Conservation (phyloP, 2,113 vertebrate species). For the Xerus inauris region DNA sequence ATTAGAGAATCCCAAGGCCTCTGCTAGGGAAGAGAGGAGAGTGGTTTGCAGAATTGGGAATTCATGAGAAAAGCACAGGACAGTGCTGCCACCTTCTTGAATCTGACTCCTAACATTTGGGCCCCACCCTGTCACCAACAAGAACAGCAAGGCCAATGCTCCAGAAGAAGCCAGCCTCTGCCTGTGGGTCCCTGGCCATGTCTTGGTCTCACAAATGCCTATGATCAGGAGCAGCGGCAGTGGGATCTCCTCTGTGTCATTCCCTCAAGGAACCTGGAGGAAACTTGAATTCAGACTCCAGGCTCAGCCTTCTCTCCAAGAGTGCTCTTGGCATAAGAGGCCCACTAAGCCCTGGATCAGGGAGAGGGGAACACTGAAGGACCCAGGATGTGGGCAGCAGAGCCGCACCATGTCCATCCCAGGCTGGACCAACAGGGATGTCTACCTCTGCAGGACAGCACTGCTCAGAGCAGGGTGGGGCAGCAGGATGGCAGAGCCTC, state of each 20-base stretch:
- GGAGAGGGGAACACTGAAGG: not conserved
- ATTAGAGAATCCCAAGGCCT: not conserved
- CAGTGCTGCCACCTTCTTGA: not conserved
- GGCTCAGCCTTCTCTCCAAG: not conserved
- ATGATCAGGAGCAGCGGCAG: not conserved
- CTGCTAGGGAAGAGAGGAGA: not conserved
- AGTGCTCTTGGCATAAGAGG: not conserved
- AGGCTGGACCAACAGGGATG: not conserved
- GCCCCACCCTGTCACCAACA: not conserved
- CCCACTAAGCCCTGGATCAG: not conserved
- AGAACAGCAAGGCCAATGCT: not conserved
- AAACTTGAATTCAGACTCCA: not conserved
- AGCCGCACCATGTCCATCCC: not conserved
- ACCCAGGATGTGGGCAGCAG: not conserved
- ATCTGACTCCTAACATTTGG: not conserved
- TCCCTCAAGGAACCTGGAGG: not conserved
- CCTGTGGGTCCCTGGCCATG: not conserved
- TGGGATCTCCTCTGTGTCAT: not conserved
- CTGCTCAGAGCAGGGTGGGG: not conserved
- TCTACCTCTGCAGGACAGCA: not conserved
- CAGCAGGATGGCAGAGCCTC: not conserved
- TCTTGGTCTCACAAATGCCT: not conserved
- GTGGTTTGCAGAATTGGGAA: not conserved
- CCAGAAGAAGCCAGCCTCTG: not conserved
- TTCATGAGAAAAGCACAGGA: not conserved